These are phyloP conservation scores for Volucella inanis DNA, from an alignment of 2,888 invertebrate genomes.

Conservation along the genomic window DNA sequence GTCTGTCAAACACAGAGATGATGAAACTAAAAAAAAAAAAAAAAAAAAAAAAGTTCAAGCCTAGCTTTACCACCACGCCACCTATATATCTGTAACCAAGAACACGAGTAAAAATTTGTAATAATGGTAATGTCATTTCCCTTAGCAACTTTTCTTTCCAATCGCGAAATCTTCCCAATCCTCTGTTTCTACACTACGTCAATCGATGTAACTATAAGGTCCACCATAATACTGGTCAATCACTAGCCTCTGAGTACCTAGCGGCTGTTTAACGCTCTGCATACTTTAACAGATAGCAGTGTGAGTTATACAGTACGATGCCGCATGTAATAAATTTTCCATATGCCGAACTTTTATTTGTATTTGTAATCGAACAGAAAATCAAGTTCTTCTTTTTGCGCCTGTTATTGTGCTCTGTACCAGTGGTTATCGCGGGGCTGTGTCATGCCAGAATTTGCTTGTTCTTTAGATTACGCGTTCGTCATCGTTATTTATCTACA, in stretches of 20 bases:
- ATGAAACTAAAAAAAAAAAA: not conserved
- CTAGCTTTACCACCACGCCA: constrained; percentile 12
- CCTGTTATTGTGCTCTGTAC: not conserved
- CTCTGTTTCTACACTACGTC: constrained; percentile 3
- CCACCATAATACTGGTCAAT: constrained; percentile 6
- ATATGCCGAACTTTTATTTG: constrained; percentile 32
- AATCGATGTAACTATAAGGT: constrained; percentile 43
- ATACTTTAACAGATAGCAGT: constrained; percentile 11
- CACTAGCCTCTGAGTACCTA: constrained; percentile 8
- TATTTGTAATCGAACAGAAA: constrained; percentile 19
- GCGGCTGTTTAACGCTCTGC: not conserved
- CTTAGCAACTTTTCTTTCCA: constrained; percentile 20
- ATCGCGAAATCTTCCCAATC: constrained; percentile 33
- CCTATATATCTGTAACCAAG: constrained; percentile 16
- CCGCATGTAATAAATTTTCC: constrained; percentile 39
- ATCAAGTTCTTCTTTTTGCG: constrained; percentile 28
- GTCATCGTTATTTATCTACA: constrained; percentile 52
- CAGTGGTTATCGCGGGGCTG: not conserved
- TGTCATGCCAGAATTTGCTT: constrained; percentile 15
- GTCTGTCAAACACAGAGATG: constrained; percentile 6
- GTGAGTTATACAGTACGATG: constrained; percentile 16
- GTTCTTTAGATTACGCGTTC: not conserved
- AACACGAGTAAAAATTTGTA: constrained; percentile 29
- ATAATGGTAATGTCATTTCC: constrained; percentile 41
- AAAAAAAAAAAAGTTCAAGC: constrained; percentile 24